Conservation (phyloP, 2,888 invertebrate species). For the Sesia apiformis region DNA sequence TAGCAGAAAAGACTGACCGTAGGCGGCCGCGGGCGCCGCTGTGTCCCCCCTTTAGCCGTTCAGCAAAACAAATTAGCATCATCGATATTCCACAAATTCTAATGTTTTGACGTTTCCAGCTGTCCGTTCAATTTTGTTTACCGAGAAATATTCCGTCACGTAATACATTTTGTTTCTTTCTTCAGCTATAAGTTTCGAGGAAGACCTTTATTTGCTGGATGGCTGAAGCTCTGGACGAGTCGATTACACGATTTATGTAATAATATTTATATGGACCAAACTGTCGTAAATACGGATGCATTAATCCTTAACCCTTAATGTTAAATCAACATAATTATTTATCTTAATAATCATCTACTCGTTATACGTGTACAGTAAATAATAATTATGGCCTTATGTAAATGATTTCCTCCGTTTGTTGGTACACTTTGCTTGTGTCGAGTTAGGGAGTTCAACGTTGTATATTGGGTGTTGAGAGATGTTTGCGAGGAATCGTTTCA, state of each 20-base stretch:
- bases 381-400: constrained; percentile 71
- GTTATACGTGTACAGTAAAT: constrained; percentile 71
- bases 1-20: constrained; percentile 73
- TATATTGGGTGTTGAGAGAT: constrained; percentile 28
- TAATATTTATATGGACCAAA: constrained; percentile 74
- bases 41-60: constrained; percentile 44
- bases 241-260: constrained; percentile 58
- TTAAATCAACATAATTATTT: constrained; percentile 61
- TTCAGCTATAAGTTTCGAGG: too few relatives aligned
- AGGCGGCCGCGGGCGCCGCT: constrained; percentile 61
- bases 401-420: constrained; percentile 61
- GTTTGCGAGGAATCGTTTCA: constrained; percentile 21
- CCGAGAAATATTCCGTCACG: too few relatives aligned
- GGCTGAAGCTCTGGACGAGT: constrained; percentile 43
- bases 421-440: constrained; percentile 54
- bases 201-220: constrained; percentile 29
- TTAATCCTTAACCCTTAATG: constrained; percentile 66
- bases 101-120: not conserved
- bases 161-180: too few relatives aligned
- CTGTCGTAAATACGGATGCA: constrained; percentile 69
- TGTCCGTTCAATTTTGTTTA: too few relatives aligned
- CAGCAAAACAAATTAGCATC: constrained; percentile 19
- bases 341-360: constrained; percentile 68
- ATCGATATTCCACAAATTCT: not conserved
- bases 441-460: constrained; percentile 5